Evolutionary conservation across 2,888 invertebrate genomes (phyloP).

Genomic region (Mesorhabditis sp.): DNA sequence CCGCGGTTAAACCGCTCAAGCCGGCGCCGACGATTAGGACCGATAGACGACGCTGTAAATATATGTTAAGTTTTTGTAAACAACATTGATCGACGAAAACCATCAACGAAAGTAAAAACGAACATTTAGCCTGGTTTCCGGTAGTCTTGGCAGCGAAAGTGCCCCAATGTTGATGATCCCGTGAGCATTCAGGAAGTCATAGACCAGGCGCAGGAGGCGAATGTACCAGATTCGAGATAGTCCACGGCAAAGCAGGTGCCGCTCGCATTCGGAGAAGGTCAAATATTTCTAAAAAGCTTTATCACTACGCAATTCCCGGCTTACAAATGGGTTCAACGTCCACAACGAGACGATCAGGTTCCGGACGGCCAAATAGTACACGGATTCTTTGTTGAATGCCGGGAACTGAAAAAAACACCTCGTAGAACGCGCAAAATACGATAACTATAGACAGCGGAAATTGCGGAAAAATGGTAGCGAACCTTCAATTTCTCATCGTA

Average conservation of each 20-base stretch:
- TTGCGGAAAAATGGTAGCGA: conserved; percentile 21
- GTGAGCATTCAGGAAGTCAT: conserved; percentile 32
- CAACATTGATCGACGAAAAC: background rate
- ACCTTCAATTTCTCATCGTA: conserved; percentile 36
- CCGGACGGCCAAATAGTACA: conserved; percentile 59
- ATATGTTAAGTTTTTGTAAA: background rate
- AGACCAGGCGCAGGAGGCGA: conserved; percentile 26
- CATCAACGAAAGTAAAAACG: background rate
- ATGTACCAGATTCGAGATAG: conserved; percentile 41
- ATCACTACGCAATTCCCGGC: conserved; percentile 8
- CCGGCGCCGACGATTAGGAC: conserved; percentile 63
- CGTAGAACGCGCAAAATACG: background rate
- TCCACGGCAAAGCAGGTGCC: conserved; percentile 40
- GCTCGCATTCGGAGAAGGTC: conserved; percentile 22
- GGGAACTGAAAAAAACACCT: conserved; percentile 55
- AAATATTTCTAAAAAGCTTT: conserved; percentile 36
- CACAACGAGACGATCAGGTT: conserved; percentile 61
- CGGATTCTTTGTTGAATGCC: conserved; percentile 38
- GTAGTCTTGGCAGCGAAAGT: conserved; percentile 21
- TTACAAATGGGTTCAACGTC: conserved; percentile 59
- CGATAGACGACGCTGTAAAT: background rate
- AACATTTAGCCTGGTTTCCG: conserved; percentile 5
- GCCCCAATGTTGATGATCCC: conserved; percentile 44
- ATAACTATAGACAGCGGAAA: background rate
- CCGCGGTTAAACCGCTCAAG: conserved; percentile 62